Base-by-base conservation (phyloP, 2,888 invertebrate genomes). In the Drosophila prolongata region DNA sequence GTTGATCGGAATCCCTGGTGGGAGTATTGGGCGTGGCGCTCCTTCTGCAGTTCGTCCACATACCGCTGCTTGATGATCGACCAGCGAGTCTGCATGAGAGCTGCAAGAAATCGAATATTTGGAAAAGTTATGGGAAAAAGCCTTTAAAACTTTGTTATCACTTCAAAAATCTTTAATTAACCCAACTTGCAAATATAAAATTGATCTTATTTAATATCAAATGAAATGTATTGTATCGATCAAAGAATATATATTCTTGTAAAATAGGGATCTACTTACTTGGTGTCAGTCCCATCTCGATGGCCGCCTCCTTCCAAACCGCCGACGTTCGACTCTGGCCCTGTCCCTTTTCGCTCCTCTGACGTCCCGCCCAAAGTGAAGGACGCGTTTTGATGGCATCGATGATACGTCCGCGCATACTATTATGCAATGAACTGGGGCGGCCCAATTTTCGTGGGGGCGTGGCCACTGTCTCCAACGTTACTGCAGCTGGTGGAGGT, bases 41-140 rank as follows among this genome's bases (percentile, higher is more conserved):
- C 91, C 75, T 91, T 90, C 55, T 90, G 90, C 71, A 90, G 59
- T 64, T 90, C 90, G 30, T 90, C 90, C 56, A 90, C 90, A 43
- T 91, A 90, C 0, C 90, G 89, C 67, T 90, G 90, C 60, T 90
- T 90, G 35, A 90, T 90, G 53, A 90, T 90, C 35, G 90, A 90
- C 90, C 90, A 90, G 49, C 90, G 91, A 0, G 90, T 90, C 68
- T 90, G 90, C 69, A 90, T 90, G 2, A 90, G 79, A 56, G 90
- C 91, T 91, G 55, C 6, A 65, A 14, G 0, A 11, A 30, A 30
- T 11, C 9, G 2, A n/a, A 27, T 14, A 11, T 11, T 49, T 35
- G 49, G 13, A 2, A 16, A 3, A 13, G 3, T 6, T 19, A 6
- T 30, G 8, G 3, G 14, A 34, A n/a, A 1, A 44, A 24, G 6